Base-by-base conservation (phyloP, 2,888 invertebrate genomes). In the Hirtodrosophila cameraria region DNA sequence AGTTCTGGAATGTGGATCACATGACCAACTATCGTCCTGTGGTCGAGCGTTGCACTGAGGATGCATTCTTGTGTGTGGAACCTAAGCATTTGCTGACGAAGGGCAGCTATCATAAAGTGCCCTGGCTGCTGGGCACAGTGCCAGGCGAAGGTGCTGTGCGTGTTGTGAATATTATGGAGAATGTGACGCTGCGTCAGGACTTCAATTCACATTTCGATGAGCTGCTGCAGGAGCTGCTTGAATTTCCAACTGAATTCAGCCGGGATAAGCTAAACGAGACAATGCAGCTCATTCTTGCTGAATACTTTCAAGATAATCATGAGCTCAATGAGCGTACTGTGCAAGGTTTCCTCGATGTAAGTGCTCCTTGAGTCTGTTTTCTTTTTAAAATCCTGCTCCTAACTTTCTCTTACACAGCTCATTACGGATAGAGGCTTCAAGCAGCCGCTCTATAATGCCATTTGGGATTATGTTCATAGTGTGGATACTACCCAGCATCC, bases 1-100 rank as follows among this genome's bases (percentile, higher is more conserved):
- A 92, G 75, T 92, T 91, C 66, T 92, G 93, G 91, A 87, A 90
- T 36, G 88, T 91, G 2, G 92, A 93, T 79, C 92, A 92, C 3
- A 63, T 92, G 50, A 90, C 90, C 1, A 88, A 91, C 41, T 93
- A 90, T 74, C 89, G 91, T 0, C 90, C 92, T 0, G 92, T 92
- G 1, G 83, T 91, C 4, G 93, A 93, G 76, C 50, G 31, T 1
- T 31, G 15, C 4, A 33, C 8, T 3, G 43, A 90, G 16, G 89
- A 90, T 20, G 91, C 92, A 1, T 93, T 92, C 71, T 64, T 93
- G 0, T 90, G 90, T 0, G 88, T 88, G 49, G 86, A 91, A 50
- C 93, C 93, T 0, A 45, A 85, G 8, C 74, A 90, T 9, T 75
- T 91, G 25, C 74, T 93, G 15, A 71, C 79, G 39, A 64, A 59